These are phyloP conservation scores for Sinocyclocheilus anophthalmus DNA, from an alignment of 2,113 vertebrate species.

Conservation along the genomic window DNA sequence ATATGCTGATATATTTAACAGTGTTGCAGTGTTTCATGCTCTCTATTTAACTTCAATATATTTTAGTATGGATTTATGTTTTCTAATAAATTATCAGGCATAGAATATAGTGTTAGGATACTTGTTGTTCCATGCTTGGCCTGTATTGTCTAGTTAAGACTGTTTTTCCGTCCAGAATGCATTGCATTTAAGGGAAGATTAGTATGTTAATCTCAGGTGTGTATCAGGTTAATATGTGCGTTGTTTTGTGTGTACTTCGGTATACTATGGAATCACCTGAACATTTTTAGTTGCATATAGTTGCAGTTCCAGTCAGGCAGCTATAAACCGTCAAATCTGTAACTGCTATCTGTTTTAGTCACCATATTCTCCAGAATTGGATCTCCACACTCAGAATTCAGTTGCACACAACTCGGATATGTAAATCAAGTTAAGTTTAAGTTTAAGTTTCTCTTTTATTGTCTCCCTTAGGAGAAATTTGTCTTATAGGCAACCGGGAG, in stretches of 20 bases:
- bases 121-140: too few relatives aligned
- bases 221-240: neutral
- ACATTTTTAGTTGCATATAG: neutral
- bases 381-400: neutral
- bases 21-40: too few relatives aligned
- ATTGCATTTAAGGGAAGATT: neutral
- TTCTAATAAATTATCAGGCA: neutral
- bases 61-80: neutral
- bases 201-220: neutral
- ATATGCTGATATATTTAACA: conserved; percentile 28
- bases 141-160: neutral
- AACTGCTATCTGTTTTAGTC: neutral
- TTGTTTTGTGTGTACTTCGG: neutral
- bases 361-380: neutral
- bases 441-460: too few relatives aligned
- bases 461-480: too few relatives aligned
- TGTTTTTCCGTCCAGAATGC: neutral
- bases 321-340: neutral
- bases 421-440: neutral
- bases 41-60: neutral
- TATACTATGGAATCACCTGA: neutral
- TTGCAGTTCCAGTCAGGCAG: neutral
- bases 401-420: neutral
- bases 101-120: neutral
- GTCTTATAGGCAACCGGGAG: too few relatives aligned